phyloP scores from a whole-genome alignment of 2,113 vertebrate genomes.

The Larimichthys polyactis region DNA sequence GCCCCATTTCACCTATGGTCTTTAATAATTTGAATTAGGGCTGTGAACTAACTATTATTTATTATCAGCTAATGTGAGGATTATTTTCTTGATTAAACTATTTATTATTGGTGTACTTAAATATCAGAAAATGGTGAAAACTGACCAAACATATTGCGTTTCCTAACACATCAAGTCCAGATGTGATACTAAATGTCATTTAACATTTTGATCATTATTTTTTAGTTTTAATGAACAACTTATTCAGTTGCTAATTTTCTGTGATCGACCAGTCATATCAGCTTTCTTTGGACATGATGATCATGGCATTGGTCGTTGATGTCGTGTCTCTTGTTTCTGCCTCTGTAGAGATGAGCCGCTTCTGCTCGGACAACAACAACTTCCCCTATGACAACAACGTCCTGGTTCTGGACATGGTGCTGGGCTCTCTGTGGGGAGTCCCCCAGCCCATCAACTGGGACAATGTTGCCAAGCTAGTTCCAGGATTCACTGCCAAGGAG shows the following conservation, averaged over 20 bases:
- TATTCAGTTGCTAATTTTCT: not conserved
- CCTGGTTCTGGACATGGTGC: constrained; percentile 96
- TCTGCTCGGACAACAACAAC: constrained; percentile 95
- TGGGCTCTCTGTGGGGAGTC: constrained; percentile 91
- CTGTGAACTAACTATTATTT: not conserved
- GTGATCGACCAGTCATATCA: not conserved
- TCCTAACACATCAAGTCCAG: too few relatives aligned
- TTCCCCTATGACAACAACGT: constrained; percentile 94
- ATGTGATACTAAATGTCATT: too few relatives aligned
- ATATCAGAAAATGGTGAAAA: not conserved
- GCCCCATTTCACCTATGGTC: too few relatives aligned
- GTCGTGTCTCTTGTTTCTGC: not conserved
- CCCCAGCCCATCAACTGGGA: constrained; percentile 97
- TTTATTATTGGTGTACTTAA: not conserved
- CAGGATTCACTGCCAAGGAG: constrained; percentile 95
- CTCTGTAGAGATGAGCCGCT: constrained; percentile 89
- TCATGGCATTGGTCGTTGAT: not conserved
- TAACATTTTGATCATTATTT: too few relatives aligned
- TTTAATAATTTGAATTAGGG: not conserved
- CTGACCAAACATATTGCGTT: too few relatives aligned
- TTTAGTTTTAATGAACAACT: too few relatives aligned
- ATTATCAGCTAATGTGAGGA: not conserved
- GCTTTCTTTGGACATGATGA: not conserved
- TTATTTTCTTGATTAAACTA: not conserved
- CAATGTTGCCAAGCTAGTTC: constrained; percentile 93